Base-by-base conservation (phyloP, 1,140 invertebrate genomes). In the Procambarus virginalis region DNA sequence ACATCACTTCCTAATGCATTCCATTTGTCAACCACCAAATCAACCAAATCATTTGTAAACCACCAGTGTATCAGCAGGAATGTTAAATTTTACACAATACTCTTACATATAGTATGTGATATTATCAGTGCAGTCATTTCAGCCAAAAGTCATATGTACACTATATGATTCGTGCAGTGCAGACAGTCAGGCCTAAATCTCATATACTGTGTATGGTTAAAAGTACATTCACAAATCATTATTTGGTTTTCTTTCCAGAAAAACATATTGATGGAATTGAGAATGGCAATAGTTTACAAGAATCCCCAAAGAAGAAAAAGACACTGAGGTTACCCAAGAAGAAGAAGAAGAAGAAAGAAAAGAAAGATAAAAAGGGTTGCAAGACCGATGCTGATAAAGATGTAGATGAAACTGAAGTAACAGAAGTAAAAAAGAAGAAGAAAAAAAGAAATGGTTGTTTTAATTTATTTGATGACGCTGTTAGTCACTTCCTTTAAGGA, bases 341-440 rank as follows among this genome's bases (percentile, higher is more conserved):
- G 82, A 92, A 92, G 60, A 93, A 93, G 81, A 93, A 93, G 78
- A 93, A 93, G 87, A 92, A 93, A 51, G 92, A 93, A 84, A 92
- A 92, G 64, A 92, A 93, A 46, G 88, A 87, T 55, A 92, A 93
- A 82, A 90, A 86, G 34, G 91, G 90, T 48, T 64, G 84, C 55
- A 92, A 92, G 20, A 22, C 77, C 46, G 93, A 93, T 91, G 93
- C 92, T 17, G 93, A 93, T 78, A 93, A 93, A 82, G 92, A 93
- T 87, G 88, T 93, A 22, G 93, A 93, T 91, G 93, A 93, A 82
- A 89, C 88, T 51, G 88, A 91, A 77, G 82, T 58, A 64, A 90
- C 90, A 78, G 86, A 93, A 34, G 84, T 92, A 77, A 92, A 92
- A 85, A 88, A 86, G 49, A 92, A 89, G 70, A 92, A 91, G 75